Evolutionary conservation across 1,140 invertebrate species (phyloP).

Genomic region (Augochlora pura): DNA sequence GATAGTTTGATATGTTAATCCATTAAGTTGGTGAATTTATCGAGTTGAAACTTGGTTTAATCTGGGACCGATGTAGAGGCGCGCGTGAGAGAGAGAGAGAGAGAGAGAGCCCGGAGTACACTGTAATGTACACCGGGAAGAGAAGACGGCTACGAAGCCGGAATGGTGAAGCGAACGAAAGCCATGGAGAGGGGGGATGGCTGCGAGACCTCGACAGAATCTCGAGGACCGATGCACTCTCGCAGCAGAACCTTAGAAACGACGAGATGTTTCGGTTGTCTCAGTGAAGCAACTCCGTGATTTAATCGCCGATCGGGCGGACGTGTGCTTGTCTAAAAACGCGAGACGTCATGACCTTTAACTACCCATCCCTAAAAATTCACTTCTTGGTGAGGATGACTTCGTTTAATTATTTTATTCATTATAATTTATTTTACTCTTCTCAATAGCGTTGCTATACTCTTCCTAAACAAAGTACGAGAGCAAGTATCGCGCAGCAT

Average conservation of each 20-base stretch:
- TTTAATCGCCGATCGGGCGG: slow-evolving; percentile 68
- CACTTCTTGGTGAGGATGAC: no score
- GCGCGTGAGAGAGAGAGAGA: no score
- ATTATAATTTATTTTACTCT: no score
- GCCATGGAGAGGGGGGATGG: neutral
- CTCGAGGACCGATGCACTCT: slow-evolving; percentile 16
- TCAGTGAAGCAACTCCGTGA: slow-evolving; percentile 64
- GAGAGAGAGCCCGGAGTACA: slow-evolving; percentile 23
- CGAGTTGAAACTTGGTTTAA: slow-evolving; percentile 65
- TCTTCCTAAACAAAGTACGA: no score
- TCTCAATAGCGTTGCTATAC: no score
- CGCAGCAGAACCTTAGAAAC: slow-evolving; percentile 45
- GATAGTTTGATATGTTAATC: slow-evolving; percentile 67
- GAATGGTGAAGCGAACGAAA: slow-evolving; percentile 5
- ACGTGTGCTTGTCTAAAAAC: neutral
- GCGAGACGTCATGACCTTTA: no score
- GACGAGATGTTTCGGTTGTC: slow-evolving; percentile 47
- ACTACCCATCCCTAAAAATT: no score
- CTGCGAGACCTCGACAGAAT: slow-evolving; percentile 9
- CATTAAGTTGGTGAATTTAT: slow-evolving; percentile 66
- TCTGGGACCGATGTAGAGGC: slow-evolving; percentile 57
- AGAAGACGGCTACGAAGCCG: slow-evolving; percentile 45
- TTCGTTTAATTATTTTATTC: no score
- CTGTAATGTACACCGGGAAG: slow-evolving; percentile 46
- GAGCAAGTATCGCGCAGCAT: no score